Conservation (phyloP, 2,797 vertebrate genomes). For the Macroramphosus scolopax region DNA sequence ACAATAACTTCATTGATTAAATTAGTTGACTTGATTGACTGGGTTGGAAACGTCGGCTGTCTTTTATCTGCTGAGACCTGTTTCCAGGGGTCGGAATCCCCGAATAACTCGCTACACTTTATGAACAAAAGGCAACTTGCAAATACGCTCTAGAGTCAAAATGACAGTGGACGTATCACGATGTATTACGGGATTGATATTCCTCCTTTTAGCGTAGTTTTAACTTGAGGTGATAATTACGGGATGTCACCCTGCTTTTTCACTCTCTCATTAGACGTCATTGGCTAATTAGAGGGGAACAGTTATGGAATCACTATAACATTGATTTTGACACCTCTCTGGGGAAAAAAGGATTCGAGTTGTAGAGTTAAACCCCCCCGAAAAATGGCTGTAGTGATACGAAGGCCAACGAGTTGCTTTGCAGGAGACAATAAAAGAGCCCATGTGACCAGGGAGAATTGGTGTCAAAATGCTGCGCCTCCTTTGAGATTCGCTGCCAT, state of each 20-base stretch:
- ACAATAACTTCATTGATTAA: too few species aligned
- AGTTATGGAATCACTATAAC: constrained; percentile 56
- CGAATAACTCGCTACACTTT: too few species aligned
- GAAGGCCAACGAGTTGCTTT: constrained; percentile 47
- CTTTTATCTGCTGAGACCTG: too few species aligned
- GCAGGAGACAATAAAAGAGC: constrained; percentile 19
- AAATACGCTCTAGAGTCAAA: too few species aligned
- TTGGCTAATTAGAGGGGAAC: constrained; percentile 48
- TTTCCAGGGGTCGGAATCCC: too few species aligned
- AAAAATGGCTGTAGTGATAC: constrained; percentile 12
- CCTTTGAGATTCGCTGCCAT: constrained; percentile 36
- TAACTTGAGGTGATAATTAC: constrained; percentile 66
- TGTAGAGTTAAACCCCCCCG: constrained; percentile 26
- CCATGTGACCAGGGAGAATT: constrained; percentile 23
- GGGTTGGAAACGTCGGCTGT: too few species aligned
- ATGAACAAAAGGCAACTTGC: too few species aligned
- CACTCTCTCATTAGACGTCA: constrained; percentile 55
- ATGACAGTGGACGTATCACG: too few species aligned
- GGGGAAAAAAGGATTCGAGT: constrained; percentile 38
- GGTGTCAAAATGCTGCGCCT: constrained; percentile 57
- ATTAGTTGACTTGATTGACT: too few species aligned
- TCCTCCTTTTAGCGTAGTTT: too few species aligned
- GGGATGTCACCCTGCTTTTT: constrained; percentile 52
- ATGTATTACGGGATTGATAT: too few species aligned
- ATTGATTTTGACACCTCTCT: constrained; percentile 39